These are phyloP conservation scores for Oxyruncus cristatus DNA, from an alignment of 2,113 vertebrate genomes.

Conservation along the genomic window DNA sequence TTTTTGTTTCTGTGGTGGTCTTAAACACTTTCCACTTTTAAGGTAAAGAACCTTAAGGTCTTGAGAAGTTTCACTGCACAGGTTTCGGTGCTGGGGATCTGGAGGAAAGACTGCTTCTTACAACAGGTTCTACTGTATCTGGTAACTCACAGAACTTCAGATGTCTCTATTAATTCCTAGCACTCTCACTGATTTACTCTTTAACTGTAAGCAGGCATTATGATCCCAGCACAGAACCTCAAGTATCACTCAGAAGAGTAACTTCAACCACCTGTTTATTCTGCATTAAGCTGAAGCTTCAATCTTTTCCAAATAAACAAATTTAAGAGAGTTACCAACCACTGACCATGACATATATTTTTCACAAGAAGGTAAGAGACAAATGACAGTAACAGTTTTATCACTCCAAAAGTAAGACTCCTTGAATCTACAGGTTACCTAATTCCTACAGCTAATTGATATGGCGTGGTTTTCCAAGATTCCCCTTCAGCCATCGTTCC, in stretches of 20 bases:
- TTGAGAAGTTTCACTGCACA: background rate
- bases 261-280: background rate
- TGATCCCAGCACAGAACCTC: background rate
- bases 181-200: background rate
- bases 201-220: background rate
- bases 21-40: background rate
- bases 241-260: background rate
- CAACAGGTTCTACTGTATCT: background rate
- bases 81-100: background rate
- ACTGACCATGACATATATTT: fast-evolving
- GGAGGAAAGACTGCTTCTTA: background rate
- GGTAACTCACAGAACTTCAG: background rate
- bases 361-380: background rate
- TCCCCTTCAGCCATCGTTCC: conserved; percentile 63
- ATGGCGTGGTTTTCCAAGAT: conserved; percentile 75
- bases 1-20: background rate
- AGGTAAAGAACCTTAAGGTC: background rate
- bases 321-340: background rate
- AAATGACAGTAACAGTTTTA: background rate
- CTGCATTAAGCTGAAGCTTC: background rate
- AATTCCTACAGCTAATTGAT: conserved; percentile 71
- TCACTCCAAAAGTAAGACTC: background rate
- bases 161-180: background rate
- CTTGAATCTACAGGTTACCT: conserved; percentile 63
- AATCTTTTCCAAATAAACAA: background rate